Conservation (phyloP, 2,888 invertebrate species). For the Sinodicranocentrus sp. region DNA sequence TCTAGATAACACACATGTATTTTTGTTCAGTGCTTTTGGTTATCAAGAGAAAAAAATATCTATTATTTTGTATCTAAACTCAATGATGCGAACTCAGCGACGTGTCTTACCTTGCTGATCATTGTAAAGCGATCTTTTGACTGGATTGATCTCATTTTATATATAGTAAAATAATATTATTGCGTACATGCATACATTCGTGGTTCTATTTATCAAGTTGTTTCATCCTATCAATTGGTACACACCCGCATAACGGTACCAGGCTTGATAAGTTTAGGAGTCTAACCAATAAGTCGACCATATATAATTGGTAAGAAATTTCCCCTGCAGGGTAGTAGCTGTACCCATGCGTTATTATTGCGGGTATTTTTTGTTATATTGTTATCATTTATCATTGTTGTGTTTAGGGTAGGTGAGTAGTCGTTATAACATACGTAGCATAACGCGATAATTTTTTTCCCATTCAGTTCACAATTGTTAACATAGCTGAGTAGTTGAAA, state of each 20-base stretch:
- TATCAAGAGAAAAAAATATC: too few species aligned
- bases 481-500: too few species aligned
- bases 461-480: too few species aligned
- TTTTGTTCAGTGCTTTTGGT: too few species aligned
- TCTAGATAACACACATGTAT: too few species aligned
- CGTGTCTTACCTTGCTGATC: neutral
- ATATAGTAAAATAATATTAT: neutral
- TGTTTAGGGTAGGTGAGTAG: too few species aligned
- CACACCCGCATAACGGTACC: too few species aligned
- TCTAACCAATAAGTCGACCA: neutral
- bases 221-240: neutral
- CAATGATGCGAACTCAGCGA: neutral
- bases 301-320: slow-evolving; percentile 5
- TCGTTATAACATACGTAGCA: too few species aligned
- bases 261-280: neutral
- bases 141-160: slow-evolving; percentile 65
- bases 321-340: neutral
- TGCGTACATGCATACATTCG: slow-evolving; percentile 6
- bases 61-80: too few species aligned
- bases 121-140: slow-evolving; percentile 37
- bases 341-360: slow-evolving; percentile 37
- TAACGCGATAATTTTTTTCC: too few species aligned
- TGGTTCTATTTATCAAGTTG: neutral
- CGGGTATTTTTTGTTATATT: slow-evolving; percentile 39
- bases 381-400: neutral